These are phyloP conservation scores for Sylvietta virens DNA, from an alignment of 2,113 vertebrate species.

Conservation along the genomic window DNA sequence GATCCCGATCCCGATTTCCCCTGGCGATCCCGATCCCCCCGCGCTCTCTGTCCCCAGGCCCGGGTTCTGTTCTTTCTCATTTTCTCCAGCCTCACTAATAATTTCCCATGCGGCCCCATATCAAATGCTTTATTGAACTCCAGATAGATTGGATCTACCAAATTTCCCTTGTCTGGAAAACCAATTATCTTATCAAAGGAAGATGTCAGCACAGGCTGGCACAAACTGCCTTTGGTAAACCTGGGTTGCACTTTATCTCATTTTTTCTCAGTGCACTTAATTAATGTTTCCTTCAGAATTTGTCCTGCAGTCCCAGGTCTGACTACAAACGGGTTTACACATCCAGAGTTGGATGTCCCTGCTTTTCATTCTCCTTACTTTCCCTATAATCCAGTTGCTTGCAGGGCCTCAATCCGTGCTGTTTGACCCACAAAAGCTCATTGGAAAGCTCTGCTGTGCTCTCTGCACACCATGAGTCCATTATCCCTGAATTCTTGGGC, in stretches of 20 bases:
- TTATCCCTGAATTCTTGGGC: neutral
- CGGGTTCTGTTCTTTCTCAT: conserved; percentile 18
- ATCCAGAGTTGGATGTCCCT: neutral
- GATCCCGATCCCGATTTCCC: rapidly evolving
- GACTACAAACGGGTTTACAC: neutral
- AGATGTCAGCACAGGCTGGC: conserved; percentile 53
- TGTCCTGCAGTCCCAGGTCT: neutral
- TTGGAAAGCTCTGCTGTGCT: neutral
- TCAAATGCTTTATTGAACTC: conserved; percentile 63
- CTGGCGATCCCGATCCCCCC: rapidly evolving
- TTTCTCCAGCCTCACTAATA: conserved; percentile 33
- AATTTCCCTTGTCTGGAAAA: conserved; percentile 62
- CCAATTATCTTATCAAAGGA: conserved; percentile 66
- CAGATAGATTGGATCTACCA: conserved; percentile 61
- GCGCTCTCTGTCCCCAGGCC: neutral
- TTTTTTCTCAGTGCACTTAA: conserved; percentile 45
- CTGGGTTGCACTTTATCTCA: conserved; percentile 45
- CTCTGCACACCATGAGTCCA: neutral
- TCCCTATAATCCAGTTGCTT: neutral
- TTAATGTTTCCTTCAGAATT: conserved; percentile 48
- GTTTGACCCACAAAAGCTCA: neutral
- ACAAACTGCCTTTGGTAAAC: conserved; percentile 60
- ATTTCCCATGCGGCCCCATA: conserved; percentile 54
- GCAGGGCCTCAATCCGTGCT: neutral
- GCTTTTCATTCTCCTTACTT: neutral